Conservation (phyloP, 2,888 invertebrate species). For the Nycteola revayana region DNA sequence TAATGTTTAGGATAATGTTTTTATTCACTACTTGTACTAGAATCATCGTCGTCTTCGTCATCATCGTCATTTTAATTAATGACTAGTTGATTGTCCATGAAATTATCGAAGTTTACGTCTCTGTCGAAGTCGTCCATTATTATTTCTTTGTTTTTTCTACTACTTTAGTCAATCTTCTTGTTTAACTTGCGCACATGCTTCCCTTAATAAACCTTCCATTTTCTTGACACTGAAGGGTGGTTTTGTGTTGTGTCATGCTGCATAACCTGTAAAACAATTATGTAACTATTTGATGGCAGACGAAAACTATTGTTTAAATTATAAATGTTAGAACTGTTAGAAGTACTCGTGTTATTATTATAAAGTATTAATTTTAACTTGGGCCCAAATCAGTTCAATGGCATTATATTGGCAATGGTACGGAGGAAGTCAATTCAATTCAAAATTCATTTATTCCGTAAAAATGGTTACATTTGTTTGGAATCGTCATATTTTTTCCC, state of each 20-base stretch:
- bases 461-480: no score
- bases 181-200: conserved; percentile 15
- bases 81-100: conserved; percentile 2
- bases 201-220: conserved; percentile 17
- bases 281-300: conserved; percentile 1
- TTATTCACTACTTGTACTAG: not conserved
- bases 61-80: conserved; percentile 1
- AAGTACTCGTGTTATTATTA: conserved; percentile 1
- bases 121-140: conserved; percentile 6
- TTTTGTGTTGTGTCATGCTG: conserved; percentile 14
- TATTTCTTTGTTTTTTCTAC: conserved; percentile 10
- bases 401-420: conserved; percentile 17
- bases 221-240: conserved; percentile 18
- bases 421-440: conserved; percentile 15
- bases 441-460: no score
- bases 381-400: conserved; percentile 10
- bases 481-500: no score
- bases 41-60: conserved; percentile 1
- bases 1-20: not conserved
- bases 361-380: conserved; percentile 9
- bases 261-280: conserved; percentile 2
- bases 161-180: conserved; percentile 12
- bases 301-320: conserved; percentile 1
- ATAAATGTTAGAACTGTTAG: conserved; percentile 1
- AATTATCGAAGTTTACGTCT: not conserved